phyloP scores from a whole-genome alignment of 1,140 invertebrate species.

The Aphelenchoides besseyi region DNA sequence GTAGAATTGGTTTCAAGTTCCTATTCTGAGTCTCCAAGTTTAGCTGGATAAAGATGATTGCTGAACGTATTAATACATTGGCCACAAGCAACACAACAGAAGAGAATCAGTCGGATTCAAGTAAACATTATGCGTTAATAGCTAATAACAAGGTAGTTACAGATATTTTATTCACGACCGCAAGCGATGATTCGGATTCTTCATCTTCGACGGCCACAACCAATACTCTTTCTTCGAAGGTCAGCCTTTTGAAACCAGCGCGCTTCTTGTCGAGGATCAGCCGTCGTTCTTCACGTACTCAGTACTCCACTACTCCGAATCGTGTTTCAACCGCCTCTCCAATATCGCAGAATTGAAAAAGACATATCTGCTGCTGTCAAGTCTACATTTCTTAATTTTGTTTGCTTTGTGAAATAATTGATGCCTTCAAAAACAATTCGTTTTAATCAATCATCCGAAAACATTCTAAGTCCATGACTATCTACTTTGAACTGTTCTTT shows the following conservation, averaged over 20 bases:
- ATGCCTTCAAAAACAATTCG: too few species aligned
- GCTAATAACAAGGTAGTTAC: background rate
- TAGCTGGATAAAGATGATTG: background rate
- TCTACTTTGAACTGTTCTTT: too few species aligned
- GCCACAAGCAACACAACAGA: background rate
- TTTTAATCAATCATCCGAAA: too few species aligned
- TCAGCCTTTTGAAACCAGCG: constrained; percentile 1
- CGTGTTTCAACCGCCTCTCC: constrained; percentile 7
- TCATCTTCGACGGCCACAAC: background rate
- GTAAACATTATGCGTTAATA: too few species aligned
- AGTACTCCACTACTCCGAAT: background rate
- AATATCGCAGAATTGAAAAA: too few species aligned
- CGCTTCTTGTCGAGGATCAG: background rate
- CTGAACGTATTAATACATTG: background rate
- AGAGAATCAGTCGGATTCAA: constrained; percentile 12
- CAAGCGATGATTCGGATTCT: constrained; percentile 1
- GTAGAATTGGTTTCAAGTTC: background rate
- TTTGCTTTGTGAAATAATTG: too few species aligned
- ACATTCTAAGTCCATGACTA: too few species aligned
- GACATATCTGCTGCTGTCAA: too few species aligned
- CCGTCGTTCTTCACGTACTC: constrained; percentile 28
- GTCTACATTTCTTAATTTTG: too few species aligned
- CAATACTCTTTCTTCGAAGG: background rate
- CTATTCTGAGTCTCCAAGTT: background rate
- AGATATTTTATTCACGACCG: background rate